phyloP scores from a whole-genome alignment of 2,888 invertebrate genomes.

The Spodoptera exigua region DNA sequence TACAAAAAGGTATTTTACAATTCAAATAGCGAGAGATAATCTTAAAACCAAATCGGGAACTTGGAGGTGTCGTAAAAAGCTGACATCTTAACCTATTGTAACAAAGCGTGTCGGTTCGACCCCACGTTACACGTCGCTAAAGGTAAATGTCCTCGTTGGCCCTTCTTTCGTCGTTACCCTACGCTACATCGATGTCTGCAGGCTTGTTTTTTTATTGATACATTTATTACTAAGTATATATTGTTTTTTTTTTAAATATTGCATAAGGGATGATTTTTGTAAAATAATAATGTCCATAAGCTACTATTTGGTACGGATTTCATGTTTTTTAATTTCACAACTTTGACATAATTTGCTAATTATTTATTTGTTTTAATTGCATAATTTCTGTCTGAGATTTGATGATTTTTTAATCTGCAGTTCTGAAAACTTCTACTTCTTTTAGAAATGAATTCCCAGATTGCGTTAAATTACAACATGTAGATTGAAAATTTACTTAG shows the following conservation, averaged over 20 bases:
- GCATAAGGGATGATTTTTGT: too few species aligned
- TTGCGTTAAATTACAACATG: too few species aligned
- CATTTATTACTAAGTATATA: constrained; percentile 13
- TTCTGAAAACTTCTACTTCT: too few species aligned
- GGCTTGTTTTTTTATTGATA: constrained; percentile 37
- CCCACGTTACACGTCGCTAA: constrained; percentile 31
- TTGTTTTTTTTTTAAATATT: constrained; percentile 1
- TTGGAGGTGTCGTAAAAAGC: constrained; percentile 24
- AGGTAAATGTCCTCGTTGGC: constrained; percentile 40
- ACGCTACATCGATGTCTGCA: constrained; percentile 12
- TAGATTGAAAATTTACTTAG: too few species aligned
- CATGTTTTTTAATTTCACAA: too few species aligned
- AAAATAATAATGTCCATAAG: too few species aligned
- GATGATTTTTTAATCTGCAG: too few species aligned
- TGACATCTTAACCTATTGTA: constrained; percentile 24
- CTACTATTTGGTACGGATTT: too few species aligned
- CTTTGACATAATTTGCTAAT: too few species aligned
- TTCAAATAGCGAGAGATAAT: background rate
- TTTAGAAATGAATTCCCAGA: too few species aligned
- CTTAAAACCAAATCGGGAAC: background rate
- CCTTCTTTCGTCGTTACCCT: constrained; percentile 34
- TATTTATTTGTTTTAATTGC: too few species aligned
- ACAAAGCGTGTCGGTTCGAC: constrained; percentile 22
- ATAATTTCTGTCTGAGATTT: too few species aligned
- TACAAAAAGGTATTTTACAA: background rate